Evolutionary conservation across 2,113 vertebrate species (phyloP).

Genomic region (Herpetotheres cachinnans): DNA sequence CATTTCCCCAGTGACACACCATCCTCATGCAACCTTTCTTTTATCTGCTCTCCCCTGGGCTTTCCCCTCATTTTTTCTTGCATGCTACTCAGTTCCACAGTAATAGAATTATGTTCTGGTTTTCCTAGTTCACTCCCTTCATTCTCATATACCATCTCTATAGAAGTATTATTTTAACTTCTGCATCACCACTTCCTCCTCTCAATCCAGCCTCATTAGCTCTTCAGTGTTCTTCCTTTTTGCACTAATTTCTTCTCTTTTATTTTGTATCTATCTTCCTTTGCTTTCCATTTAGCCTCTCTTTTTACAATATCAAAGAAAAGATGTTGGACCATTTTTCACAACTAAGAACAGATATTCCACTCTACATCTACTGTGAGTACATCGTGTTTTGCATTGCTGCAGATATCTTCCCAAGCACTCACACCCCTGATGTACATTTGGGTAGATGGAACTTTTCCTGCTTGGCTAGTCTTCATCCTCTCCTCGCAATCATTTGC

Average conservation of each 20-base stretch:
- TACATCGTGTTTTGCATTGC: neutral
- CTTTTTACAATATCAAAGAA: neutral
- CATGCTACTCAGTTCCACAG: neutral
- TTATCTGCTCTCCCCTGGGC: neutral
- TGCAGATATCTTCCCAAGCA: neutral
- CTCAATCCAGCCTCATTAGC: neutral
- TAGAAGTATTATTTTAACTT: neutral
- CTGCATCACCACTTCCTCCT: neutral
- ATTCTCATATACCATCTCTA: neutral
- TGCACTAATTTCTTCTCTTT: neutral
- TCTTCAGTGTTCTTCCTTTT: neutral
- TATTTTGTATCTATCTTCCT: neutral
- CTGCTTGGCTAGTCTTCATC: neutral
- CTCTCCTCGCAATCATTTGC: neutral
- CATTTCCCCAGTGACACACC: neutral
- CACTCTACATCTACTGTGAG: neutral
- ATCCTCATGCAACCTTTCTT: neutral
- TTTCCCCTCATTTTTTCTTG: neutral
- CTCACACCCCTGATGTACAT: neutral
- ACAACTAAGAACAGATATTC: neutral
- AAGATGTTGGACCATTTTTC: neutral
- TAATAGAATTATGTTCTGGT: neutral
- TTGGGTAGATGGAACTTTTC: neutral
- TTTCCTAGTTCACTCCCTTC: neutral
- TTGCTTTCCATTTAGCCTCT: neutral